These are phyloP conservation scores for Drosophila niveifrons DNA, from an alignment of 2,888 invertebrate genomes.

Conservation along the genomic window DNA sequence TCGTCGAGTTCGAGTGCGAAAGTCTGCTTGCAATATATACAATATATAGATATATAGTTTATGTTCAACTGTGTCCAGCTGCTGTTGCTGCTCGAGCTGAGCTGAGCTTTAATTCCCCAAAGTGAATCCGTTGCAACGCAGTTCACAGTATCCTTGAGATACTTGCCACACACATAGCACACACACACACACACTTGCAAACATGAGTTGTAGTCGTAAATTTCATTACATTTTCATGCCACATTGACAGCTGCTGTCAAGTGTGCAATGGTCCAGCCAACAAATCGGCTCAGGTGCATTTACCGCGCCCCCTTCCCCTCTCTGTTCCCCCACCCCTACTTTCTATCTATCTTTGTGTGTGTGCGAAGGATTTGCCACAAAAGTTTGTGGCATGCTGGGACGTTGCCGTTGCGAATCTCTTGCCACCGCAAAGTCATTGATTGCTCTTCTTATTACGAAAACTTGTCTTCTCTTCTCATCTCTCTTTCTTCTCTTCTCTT, in stretches of 20 bases:
- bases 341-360: background rate
- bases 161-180: slow-evolving; percentile 1
- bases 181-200: background rate
- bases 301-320: slow-evolving; percentile 5
- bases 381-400: slow-evolving; percentile 31
- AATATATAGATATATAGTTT: too few relatives aligned
- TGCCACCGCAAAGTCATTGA: slow-evolving; percentile 28
- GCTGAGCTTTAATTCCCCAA: slow-evolving; percentile 43
- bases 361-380: slow-evolving; percentile 31
- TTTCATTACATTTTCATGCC: slow-evolving; percentile 55
- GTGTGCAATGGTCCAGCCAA: slow-evolving; percentile 26
- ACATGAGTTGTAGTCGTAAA: slow-evolving; percentile 30
- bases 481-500: background rate
- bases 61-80: slow-evolving; percentile 21
- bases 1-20: background rate
- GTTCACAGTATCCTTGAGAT: slow-evolving; percentile 23
- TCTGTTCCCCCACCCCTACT: background rate
- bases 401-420: slow-evolving; percentile 10
- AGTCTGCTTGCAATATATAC: background rate
- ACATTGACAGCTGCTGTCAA: slow-evolving; percentile 65
- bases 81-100: too few relatives aligned
- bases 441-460: slow-evolving; percentile 46
- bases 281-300: slow-evolving; percentile 46
- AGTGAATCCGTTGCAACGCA: slow-evolving; percentile 30
- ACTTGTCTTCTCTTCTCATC: slow-evolving; percentile 14